Evolutionary conservation across 2,113 vertebrate species (phyloP).

Genomic region (Mola mola): DNA sequence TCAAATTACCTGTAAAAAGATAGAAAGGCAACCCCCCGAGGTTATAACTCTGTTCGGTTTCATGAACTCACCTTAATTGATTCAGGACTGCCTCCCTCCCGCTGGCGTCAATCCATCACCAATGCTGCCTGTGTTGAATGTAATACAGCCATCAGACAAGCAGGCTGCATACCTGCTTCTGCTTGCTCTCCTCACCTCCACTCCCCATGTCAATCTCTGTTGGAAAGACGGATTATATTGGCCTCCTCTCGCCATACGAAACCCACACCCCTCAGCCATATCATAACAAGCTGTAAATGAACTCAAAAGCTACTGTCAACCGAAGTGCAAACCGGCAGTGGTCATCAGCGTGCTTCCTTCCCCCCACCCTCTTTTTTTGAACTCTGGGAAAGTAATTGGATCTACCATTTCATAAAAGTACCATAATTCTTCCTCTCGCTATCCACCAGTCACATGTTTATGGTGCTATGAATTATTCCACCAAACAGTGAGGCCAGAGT

Average conservation of each 20-base stretch:
- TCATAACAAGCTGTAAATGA: slow-evolving; percentile 72
- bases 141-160: slow-evolving; percentile 65
- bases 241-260: slow-evolving; percentile 56
- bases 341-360: slow-evolving; percentile 16
- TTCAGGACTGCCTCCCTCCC: slow-evolving; percentile 76
- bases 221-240: slow-evolving; percentile 79
- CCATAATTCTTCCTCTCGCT: slow-evolving; percentile 59
- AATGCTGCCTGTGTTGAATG: slow-evolving; percentile 51
- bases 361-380: background rate
- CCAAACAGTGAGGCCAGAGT: slow-evolving; percentile 68
- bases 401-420: slow-evolving; percentile 79
- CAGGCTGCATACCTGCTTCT: slow-evolving; percentile 56
- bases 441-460: slow-evolving; percentile 68
- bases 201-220: slow-evolving; percentile 65
- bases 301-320: slow-evolving; percentile 58
- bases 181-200: slow-evolving; percentile 31
- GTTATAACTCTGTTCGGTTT: slow-evolving; percentile 70
- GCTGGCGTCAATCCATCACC: slow-evolving; percentile 79
- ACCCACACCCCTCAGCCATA: slow-evolving; percentile 40
- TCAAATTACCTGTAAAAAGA: slow-evolving; percentile 67
- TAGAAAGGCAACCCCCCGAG: slow-evolving; percentile 5
- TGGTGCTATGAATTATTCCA: slow-evolving; percentile 71
- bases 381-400: slow-evolving; percentile 42
- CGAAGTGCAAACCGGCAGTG: slow-evolving; percentile 37
- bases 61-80: slow-evolving; percentile 78